A percentile compares a stretch with the other conserved stretches of the same genome.
Evolutionary conservation across 92 coral and sea anemone species (phyloP).

Genomic region (Parazoanthus darwini): DNA sequence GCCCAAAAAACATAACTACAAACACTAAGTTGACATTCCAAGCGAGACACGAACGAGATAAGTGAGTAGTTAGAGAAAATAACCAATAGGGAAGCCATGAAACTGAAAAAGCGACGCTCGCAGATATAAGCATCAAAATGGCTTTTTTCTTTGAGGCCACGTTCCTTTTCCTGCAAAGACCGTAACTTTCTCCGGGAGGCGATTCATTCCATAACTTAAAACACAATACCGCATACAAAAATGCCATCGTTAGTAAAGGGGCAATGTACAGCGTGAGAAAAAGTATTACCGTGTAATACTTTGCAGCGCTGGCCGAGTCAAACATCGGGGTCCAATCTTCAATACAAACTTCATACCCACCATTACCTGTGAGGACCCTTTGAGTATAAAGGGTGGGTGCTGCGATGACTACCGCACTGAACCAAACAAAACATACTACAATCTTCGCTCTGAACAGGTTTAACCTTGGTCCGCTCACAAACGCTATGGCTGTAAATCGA

Average conservation of each 20-base stretch:
- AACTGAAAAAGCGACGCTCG: background rate
- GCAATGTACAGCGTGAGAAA: background rate
- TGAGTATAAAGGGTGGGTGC: constrained; percentile 62
- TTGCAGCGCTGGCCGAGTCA: constrained; percentile 15
- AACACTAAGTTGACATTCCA: background rate
- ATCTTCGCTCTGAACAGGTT: constrained; percentile 66
- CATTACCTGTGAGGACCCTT: constrained; percentile 26
- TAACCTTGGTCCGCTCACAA: constrained; percentile 62
- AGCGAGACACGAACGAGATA: background rate
- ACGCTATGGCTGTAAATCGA: constrained; percentile 69
- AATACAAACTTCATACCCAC: constrained; percentile 52
- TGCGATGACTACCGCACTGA: constrained; percentile 49
- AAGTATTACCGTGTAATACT: background rate
- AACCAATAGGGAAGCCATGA: constrained; percentile 2
- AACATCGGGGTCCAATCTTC: constrained; percentile 72
- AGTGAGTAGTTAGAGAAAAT: background rate
- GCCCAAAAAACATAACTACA: background rate
- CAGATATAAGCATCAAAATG: background rate
- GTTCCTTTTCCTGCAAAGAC: background rate
- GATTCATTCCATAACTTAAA: background rate
- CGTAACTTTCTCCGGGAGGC: background rate
- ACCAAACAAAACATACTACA: constrained; percentile 57
- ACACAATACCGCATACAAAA: background rate
- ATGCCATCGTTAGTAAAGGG: background rate
- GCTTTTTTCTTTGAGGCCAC: background rate